These are phyloP conservation scores for Campylorhamphus procurvoides DNA, from an alignment of 2,113 vertebrate genomes.

Conservation along the genomic window DNA sequence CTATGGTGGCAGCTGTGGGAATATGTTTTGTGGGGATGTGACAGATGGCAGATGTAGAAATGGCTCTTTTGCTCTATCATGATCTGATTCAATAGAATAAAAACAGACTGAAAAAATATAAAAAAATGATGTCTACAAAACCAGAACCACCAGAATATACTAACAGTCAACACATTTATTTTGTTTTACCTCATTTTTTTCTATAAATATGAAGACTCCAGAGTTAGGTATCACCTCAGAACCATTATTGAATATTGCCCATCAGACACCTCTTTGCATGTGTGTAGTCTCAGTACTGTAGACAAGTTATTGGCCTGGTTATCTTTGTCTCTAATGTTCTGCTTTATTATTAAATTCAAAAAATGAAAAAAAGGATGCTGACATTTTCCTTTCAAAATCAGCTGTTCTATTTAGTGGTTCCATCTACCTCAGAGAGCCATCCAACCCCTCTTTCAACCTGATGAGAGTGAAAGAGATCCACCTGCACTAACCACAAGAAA, in stretches of 20 bases:
- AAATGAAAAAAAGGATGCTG: not conserved
- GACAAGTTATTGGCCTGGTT: not conserved
- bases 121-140: not conserved
- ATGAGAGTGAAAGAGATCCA: not conserved
- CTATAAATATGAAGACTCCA: not conserved
- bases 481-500: not conserved
- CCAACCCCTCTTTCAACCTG: not conserved
- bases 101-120: not conserved
- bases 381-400: not conserved
- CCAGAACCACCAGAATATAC: not conserved
- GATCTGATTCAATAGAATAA: not conserved
- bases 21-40: not conserved
- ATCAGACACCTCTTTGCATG: not conserved
- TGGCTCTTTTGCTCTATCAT: not conserved
- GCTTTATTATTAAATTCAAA: not conserved
- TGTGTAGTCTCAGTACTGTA: not conserved
- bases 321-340: not conserved
- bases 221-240: not conserved
- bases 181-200: not conserved
- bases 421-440: not conserved
- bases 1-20: constrained; percentile 13
- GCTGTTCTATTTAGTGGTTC: not conserved
- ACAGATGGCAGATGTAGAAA: constrained; percentile 32
- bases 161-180: not conserved
- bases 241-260: not conserved